phyloP scores from a whole-genome alignment of 2,797 vertebrate species.

The Ctenopoma kingsleyae region DNA sequence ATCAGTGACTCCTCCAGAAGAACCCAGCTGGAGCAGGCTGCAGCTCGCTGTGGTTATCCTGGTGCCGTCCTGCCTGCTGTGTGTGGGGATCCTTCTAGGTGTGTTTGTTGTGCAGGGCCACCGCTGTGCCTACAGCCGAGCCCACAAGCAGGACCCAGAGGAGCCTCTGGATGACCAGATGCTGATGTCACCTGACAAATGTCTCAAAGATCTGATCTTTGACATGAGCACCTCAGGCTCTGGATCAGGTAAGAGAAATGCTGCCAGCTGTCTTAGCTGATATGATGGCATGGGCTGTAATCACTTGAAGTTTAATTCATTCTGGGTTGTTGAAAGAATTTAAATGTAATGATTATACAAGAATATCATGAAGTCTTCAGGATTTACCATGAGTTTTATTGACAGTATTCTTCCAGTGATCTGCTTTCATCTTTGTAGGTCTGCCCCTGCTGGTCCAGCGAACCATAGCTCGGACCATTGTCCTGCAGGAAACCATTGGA shows the following conservation, averaged over 20 bases:
- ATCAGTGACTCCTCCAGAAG: slow-evolving; percentile 73
- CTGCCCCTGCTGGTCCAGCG: slow-evolving; percentile 95
- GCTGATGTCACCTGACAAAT: slow-evolving; percentile 87
- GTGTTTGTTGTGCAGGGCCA: slow-evolving; percentile 82
- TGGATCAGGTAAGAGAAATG: slow-evolving; percentile 89
- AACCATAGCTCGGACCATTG: slow-evolving; percentile 95
- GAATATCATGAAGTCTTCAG: neutral
- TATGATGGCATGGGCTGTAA: neutral
- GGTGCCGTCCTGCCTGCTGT: slow-evolving; percentile 88
- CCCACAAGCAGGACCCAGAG: slow-evolving; percentile 87
- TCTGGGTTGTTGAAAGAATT: neutral
- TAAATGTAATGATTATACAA: neutral
- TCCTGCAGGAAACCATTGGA: slow-evolving; percentile 95
- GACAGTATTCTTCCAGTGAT: neutral
- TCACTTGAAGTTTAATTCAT: neutral
- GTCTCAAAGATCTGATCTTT: slow-evolving; percentile 92
- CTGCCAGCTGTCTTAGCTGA: neutral
- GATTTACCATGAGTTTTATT: neutral
- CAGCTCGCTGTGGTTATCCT: slow-evolving; percentile 84
- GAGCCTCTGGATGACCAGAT: slow-evolving; percentile 89
- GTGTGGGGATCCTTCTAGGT: slow-evolving; percentile 79
- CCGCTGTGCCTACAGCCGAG: slow-evolving; percentile 76
- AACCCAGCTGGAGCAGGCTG: slow-evolving; percentile 78
- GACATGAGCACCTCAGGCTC: slow-evolving; percentile 97
- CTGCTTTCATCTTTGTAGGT: slow-evolving; percentile 75